Evolutionary conservation across 2,888 invertebrate species (phyloP).

Genomic region (Orchesella flavescens): DNA sequence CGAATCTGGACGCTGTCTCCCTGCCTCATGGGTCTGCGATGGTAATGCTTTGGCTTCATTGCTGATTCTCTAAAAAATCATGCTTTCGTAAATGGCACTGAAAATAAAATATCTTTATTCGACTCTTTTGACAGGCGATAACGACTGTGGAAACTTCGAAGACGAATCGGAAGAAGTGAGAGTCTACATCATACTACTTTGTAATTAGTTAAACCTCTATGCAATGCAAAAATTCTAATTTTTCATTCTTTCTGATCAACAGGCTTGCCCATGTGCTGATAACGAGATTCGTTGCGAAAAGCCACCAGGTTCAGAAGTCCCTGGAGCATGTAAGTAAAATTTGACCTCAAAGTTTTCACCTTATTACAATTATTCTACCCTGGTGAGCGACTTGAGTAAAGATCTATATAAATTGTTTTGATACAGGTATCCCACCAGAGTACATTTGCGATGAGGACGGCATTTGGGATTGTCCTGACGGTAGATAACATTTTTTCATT

Average conservation of each 20-base stretch:
- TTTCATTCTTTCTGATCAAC: not conserved
- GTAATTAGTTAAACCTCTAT: too few species aligned
- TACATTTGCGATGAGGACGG: conserved; percentile 29
- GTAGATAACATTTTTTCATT: not conserved
- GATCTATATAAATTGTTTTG: not conserved
- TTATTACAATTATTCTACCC: not conserved
- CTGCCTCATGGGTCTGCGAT: conserved; percentile 16
- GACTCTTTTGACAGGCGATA: not conserved
- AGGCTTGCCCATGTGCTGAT: conserved; percentile 41
- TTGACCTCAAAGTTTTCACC: too few species aligned
- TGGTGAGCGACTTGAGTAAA: not conserved
- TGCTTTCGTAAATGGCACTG: too few species aligned
- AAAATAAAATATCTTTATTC: not conserved
- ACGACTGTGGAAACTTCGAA: conserved; percentile 36
- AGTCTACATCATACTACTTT: not conserved
- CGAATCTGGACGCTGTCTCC: conserved; percentile 1
- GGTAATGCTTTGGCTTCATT: too few species aligned
- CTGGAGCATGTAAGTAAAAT: conserved; percentile 24
- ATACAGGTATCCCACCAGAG: conserved; percentile 30
- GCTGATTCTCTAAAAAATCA: too few species aligned
- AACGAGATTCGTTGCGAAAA: conserved; percentile 16
- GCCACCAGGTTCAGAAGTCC: not conserved
- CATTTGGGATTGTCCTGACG: conserved; percentile 37
- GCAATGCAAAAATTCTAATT: too few species aligned
- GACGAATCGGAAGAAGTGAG: conserved; percentile 46